Conservation (phyloP, 2,797 vertebrate genomes). For the Spinus olivaceus region DNA sequence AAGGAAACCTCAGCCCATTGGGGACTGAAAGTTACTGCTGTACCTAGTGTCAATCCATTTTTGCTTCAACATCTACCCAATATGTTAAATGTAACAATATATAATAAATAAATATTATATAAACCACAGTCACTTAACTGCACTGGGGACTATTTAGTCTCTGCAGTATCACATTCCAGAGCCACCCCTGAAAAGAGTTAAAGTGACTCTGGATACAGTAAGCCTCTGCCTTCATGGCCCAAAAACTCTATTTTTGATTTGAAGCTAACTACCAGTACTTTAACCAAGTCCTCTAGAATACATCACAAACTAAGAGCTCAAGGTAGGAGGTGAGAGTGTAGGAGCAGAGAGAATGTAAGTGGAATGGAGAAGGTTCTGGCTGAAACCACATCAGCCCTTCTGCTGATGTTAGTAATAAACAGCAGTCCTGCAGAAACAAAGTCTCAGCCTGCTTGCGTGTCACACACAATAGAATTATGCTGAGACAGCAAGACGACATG, state of each 20-base stretch:
- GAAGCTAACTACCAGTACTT: neutral
- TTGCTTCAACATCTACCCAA: neutral
- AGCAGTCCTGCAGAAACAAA: neutral
- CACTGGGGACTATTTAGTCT: neutral
- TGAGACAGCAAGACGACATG: neutral
- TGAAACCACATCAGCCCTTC: neutral
- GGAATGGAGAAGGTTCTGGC: neutral
- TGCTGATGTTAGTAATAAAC: neutral
- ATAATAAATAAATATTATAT: neutral
- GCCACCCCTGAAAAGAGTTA: neutral
- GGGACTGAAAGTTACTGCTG: neutral
- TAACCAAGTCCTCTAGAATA: neutral
- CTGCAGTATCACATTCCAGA: neutral
- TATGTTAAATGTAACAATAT: neutral
- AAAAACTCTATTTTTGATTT: neutral
- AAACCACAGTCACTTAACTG: neutral
- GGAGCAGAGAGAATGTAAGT: neutral
- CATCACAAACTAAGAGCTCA: neutral
- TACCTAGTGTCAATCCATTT: neutral
- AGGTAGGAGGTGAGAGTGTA: neutral
- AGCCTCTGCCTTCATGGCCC: neutral
- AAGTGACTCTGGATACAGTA: neutral
- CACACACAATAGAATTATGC: neutral
- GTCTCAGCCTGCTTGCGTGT: neutral
- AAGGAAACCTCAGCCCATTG: rapidly evolving